These are phyloP conservation scores for Acrobasis suavella DNA, from an alignment of 2,888 invertebrate species.

Conservation along the genomic window DNA sequence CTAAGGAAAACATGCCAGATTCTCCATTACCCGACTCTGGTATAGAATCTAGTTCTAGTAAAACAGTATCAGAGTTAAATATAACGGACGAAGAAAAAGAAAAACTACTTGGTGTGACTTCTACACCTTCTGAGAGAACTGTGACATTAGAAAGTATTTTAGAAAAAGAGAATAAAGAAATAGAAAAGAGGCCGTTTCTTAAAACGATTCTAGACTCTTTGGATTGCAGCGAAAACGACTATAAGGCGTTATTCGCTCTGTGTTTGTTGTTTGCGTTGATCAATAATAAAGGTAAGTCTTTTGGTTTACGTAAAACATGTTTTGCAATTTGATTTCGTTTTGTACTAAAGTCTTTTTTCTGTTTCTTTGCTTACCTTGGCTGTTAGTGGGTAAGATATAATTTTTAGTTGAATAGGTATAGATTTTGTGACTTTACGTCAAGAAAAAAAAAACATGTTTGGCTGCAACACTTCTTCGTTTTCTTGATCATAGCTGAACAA, in stretches of 20 bases:
- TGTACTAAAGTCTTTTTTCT: slow-evolving; percentile 37
- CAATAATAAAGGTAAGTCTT: slow-evolving; percentile 93
- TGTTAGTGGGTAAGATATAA: slow-evolving; percentile 64
- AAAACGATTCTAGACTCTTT: slow-evolving; percentile 94
- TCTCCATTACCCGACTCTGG: slow-evolving; percentile 76
- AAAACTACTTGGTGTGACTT: slow-evolving; percentile 65
- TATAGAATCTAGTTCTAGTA: slow-evolving; percentile 65
- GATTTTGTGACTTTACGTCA: too few species aligned
- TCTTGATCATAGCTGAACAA: too few species aligned
- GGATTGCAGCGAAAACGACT: slow-evolving; percentile 96
- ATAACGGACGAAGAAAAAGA: slow-evolving; percentile 98
- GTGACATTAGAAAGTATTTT: slow-evolving; percentile 57
- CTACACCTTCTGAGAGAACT: slow-evolving; percentile 46
- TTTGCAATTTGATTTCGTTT: slow-evolving; percentile 24
- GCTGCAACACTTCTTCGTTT: too few species aligned
- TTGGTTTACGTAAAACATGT: background rate
- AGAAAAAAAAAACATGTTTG: too few species aligned
- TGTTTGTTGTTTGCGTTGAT: slow-evolving; percentile 96
- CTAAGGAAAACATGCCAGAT: slow-evolving; percentile 73
- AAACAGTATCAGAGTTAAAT: slow-evolving; percentile 75
- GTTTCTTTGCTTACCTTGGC: slow-evolving; percentile 57
- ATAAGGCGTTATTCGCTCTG: slow-evolving; percentile 94
- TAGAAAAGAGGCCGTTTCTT: slow-evolving; percentile 89
- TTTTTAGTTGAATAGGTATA: slow-evolving; percentile 4
- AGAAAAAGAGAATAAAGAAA: slow-evolving; percentile 66